A percentile compares a stretch with the other conserved stretches of the same genome.
These are phyloP conservation scores for Bombus vancouverensis DNA, from an alignment of 1,140 invertebrate genomes.

Conservation along the genomic window DNA sequence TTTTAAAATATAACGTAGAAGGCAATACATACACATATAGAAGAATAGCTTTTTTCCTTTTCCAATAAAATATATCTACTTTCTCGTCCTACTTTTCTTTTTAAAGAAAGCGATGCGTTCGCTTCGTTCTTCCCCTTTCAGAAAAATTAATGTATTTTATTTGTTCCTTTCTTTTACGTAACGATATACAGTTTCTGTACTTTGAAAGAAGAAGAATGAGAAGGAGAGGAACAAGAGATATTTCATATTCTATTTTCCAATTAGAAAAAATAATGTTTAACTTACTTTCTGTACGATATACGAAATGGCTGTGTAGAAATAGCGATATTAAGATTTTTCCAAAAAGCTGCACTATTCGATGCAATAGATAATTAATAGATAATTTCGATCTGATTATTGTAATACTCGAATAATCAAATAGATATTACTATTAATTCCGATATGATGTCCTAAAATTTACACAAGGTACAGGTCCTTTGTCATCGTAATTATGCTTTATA, in stretches of 20 bases:
- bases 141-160: not conserved
- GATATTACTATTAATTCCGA: not conserved
- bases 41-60: not conserved
- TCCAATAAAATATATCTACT: not conserved
- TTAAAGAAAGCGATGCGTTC: not conserved
- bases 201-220: too few species aligned
- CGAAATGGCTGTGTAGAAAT: not conserved
- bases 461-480: not conserved
- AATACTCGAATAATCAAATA: not conserved
- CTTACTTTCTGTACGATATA: not conserved
- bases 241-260: not conserved
- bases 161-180: not conserved
- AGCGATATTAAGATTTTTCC: too few species aligned
- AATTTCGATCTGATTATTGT: not conserved
- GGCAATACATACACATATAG: too few species aligned
- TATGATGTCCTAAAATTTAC: not conserved
- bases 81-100: not conserved
- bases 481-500: not conserved
- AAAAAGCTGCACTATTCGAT: too few species aligned
- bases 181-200: not conserved
- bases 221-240: not conserved
- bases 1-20: not conserved
- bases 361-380: not conserved
- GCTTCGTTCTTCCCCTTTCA: not conserved
- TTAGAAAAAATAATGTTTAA: not conserved